Evolutionary conservation across 2,888 invertebrate species (phyloP).

Genomic region (Rotaria sp.): DNA sequence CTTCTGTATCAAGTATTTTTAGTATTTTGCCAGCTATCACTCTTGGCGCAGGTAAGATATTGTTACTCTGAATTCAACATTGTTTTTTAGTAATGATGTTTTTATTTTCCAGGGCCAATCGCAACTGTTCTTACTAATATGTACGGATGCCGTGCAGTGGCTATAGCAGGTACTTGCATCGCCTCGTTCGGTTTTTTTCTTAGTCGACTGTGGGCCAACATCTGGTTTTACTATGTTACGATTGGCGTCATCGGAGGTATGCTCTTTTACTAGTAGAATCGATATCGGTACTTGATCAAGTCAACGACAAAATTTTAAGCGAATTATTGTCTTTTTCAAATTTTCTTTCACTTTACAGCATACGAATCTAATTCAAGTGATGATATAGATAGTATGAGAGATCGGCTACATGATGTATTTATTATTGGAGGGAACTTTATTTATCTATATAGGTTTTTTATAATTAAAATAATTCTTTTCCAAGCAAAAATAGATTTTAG

Average conservation of each 20-base stretch:
- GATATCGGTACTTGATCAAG: no score
- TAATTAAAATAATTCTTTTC: no score
- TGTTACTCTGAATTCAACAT: neutral
- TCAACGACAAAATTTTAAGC: no score
- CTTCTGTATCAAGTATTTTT: neutral
- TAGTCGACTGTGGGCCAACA: constrained; percentile 74
- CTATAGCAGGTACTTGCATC: constrained; percentile 72
- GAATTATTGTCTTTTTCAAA: no score
- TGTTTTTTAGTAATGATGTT: neutral
- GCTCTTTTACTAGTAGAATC: neutral
- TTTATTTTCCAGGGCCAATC: constrained; percentile 70
- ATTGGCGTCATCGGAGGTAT: constrained; percentile 79
- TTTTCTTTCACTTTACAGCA: no score
- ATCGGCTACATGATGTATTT: no score
- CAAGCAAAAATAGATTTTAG: no score
- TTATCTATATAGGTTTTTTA: no score
- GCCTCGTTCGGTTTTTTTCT: constrained; percentile 70
- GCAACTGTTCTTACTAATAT: constrained; percentile 88
- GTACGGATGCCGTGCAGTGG: constrained; percentile 82
- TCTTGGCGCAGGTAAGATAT: constrained; percentile 15
- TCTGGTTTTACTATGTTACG: constrained; percentile 77
- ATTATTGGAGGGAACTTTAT: no score
- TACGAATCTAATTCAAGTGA: no score
- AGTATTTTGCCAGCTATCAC: constrained; percentile 34
- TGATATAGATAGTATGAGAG: no score